These are phyloP conservation scores for Vanessa atalanta DNA, from an alignment of 1,140 invertebrate species.

Conservation along the genomic window DNA sequence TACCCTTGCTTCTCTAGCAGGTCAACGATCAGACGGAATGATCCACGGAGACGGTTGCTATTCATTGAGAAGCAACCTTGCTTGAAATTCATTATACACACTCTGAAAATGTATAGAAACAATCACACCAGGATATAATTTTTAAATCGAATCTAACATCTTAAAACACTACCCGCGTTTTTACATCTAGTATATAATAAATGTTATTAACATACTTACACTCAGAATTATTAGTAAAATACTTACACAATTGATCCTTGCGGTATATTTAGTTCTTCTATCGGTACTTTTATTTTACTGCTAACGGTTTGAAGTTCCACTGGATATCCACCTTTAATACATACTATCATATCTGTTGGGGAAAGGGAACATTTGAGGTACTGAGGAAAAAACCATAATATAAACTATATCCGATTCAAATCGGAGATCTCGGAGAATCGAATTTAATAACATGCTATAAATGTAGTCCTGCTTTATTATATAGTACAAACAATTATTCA, in stretches of 20 bases:
- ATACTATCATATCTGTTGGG: slow-evolving; percentile 53
- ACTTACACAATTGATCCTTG: slow-evolving; percentile 55
- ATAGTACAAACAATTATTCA: too few species aligned
- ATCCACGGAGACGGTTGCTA: slow-evolving; percentile 67
- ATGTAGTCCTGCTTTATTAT: too few species aligned
- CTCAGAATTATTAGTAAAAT: neutral
- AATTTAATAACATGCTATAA: too few species aligned
- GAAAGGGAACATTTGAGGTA: neutral
- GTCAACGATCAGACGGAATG: slow-evolving; percentile 62
- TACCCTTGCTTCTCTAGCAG: slow-evolving; percentile 65
- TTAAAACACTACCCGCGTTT: too few species aligned
- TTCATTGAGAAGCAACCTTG: slow-evolving; percentile 74
- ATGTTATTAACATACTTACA: too few species aligned
- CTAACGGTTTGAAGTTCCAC: slow-evolving; percentile 40
- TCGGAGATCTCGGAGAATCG: too few species aligned
- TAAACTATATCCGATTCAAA: too few species aligned
- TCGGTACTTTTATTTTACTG: slow-evolving; percentile 46
- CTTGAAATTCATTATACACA: slow-evolving; percentile 70
- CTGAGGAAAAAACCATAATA: too few species aligned
- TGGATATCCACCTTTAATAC: slow-evolving; percentile 58
- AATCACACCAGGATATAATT: too few species aligned
- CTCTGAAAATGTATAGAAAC: slow-evolving; percentile 46
- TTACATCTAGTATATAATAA: too few species aligned
- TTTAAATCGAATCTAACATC: too few species aligned
- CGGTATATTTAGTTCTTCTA: slow-evolving; percentile 57